These are phyloP conservation scores for Chrysodeixis includens DNA, from an alignment of 2,888 invertebrate species.

Conservation along the genomic window DNA sequence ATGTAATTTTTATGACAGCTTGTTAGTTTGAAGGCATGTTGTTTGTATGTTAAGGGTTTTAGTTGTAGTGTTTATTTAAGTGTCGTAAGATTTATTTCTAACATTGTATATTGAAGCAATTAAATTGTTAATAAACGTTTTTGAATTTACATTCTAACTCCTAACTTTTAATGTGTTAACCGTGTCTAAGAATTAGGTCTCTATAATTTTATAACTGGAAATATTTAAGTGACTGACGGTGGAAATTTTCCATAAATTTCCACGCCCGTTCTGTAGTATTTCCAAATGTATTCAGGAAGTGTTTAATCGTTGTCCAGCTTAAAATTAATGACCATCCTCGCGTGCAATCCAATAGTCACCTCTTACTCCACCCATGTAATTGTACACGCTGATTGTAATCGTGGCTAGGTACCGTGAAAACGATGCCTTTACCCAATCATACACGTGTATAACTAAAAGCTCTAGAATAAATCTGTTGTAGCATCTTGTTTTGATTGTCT, in stretches of 20 bases:
- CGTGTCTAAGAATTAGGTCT: no score
- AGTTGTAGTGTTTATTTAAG: no score
- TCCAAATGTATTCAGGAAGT: neutral
- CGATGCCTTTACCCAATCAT: neutral
- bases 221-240: no score
- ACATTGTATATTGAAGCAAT: no score
- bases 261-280: neutral
- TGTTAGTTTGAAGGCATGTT: constrained; percentile 8
- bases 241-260: neutral
- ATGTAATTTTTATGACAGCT: constrained; percentile 18
- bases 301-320: neutral
- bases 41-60: constrained; percentile 9
- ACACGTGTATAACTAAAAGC: neutral
- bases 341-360: constrained; percentile 4
- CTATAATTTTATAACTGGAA: no score
- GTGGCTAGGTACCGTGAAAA: neutral
- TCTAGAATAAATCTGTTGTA: neutral
- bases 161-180: no score
- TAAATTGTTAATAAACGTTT: no score
- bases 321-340: neutral
- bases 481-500: neutral
- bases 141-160: no score
- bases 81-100: no score
- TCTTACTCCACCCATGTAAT: constrained; percentile 24
- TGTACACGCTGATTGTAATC: constrained; percentile 24